Conservation (phyloP, 2,888 invertebrate species). For the Apomyelois bistriatella region DNA sequence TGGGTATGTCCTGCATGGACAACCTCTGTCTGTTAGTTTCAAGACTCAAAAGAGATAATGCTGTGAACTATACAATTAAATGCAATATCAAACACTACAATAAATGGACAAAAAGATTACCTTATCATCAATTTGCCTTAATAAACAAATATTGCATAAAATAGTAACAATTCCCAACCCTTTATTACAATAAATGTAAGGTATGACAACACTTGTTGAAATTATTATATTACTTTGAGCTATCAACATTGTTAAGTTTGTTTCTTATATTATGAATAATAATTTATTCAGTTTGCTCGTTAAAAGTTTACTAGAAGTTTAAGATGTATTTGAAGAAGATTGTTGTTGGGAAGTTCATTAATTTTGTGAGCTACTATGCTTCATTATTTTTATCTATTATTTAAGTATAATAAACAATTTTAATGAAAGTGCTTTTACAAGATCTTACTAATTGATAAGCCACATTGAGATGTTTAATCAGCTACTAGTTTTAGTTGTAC, state of each 20-base stretch:
- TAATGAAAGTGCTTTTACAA: conserved; percentile 78
- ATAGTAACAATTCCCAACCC: conserved; percentile 50
- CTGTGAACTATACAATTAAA: conserved; percentile 55
- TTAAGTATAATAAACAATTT: conserved; percentile 76
- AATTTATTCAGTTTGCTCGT: conserved; percentile 80
- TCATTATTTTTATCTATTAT: conserved; percentile 77
- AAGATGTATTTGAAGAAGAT: conserved; percentile 76
- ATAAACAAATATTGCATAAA: conserved; percentile 47
- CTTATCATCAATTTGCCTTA: conserved; percentile 64
- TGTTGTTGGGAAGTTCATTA: conserved; percentile 72
- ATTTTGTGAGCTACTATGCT: conserved; percentile 73
- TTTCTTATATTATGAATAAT: conserved; percentile 76
- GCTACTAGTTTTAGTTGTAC: conserved; percentile 80
- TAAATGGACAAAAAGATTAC: conserved; percentile 64
- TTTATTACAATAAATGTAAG: conserved; percentile 49
- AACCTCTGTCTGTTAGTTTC: conserved; percentile 76
- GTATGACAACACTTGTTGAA: conserved; percentile 72
- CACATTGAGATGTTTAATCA: conserved; percentile 79
- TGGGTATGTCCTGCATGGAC: conserved; percentile 70
- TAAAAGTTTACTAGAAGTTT: conserved; percentile 79
- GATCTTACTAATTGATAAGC: conserved; percentile 78
- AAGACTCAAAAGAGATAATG: conserved; percentile 80
- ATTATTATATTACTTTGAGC: conserved; percentile 78
- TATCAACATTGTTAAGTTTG: conserved; percentile 80
- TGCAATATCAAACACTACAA: conserved; percentile 76